Base-by-base conservation (phyloP, 2,888 invertebrate genomes). In the Scaptomyza flava region DNA sequence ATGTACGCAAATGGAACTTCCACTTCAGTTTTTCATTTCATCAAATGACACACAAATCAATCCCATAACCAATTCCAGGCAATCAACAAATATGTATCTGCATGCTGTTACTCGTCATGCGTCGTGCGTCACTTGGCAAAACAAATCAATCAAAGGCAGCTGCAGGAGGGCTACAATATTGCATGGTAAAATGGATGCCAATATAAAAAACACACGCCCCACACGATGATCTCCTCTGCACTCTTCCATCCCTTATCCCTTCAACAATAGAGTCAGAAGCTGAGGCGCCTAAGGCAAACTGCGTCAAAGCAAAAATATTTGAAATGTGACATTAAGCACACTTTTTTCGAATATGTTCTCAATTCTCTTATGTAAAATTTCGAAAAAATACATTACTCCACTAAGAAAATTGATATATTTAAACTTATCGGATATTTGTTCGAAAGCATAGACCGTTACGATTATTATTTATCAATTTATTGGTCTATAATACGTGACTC, bases 61-160 rank as follows among this genome's bases (percentile, higher is more conserved):
- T 62, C 56, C 45, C 31, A 65, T 52, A 46, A 46, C 57, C 38
- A 43, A 33, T 34, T 36, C 52, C 38, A 56, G 34, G 42, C 69
- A 80, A 80, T 76, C 79, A 79, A 56, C 61, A 23, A 41, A 57
- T 71, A 9, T 38, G 38, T 7, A 73, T 56, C 62, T 63, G 60
- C 53, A 53, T 48, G 66, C 67, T 67, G 67, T 53, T 57, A 17
- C 48, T 67, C 38, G 38, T 65, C 73, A 56, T 65, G 74, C 68
- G 38, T 38, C 61, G 79, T 72, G 85, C 87, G 79, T 78, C 72
- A 76, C 68, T 83, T 76, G 77, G 88, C 86, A 83, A 87, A 83
- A 83, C 82, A 83, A 83, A 83, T 83, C 82, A 83, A 83, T 83
- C 82, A 83, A 77, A 77, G 72, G 58, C 72, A 77, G 58, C 77